Conservation (phyloP, 2,888 invertebrate genomes). For the Sinhomidia bicolor region DNA sequence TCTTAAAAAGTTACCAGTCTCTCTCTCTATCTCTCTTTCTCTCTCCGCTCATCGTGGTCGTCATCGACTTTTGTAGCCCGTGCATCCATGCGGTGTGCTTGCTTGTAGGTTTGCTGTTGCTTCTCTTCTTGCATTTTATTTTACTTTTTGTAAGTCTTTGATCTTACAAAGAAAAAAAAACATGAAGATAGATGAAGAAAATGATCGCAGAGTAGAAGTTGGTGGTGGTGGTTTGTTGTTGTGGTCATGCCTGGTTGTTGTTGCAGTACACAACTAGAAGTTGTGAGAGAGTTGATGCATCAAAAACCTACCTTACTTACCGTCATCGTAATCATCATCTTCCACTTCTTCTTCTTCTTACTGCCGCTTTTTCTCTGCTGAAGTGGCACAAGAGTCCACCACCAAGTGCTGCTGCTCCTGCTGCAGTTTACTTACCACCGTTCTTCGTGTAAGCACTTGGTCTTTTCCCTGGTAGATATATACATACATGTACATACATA, state of each 20-base stretch:
- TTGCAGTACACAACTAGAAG: slow-evolving; percentile 31
- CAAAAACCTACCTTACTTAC: slow-evolving; percentile 59
- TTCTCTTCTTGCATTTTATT: background rate
- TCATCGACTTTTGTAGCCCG: slow-evolving; percentile 60
- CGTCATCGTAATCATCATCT: slow-evolving; percentile 53
- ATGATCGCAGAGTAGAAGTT: slow-evolving; percentile 39
- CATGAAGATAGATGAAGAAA: slow-evolving; percentile 28
- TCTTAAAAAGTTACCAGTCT: slow-evolving; percentile 44
- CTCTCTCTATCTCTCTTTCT: slow-evolving; percentile 22
- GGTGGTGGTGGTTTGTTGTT: slow-evolving; percentile 54
- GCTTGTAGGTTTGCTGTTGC: slow-evolving; percentile 9
- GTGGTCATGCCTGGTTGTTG: slow-evolving; percentile 52
- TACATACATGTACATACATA: background rate
- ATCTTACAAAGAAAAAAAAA: slow-evolving; percentile 22
- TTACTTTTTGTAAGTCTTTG: slow-evolving; percentile 20
- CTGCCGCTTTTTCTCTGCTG: slow-evolving; percentile 69
- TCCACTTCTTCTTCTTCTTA: slow-evolving; percentile 5
- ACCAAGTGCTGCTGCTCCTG: slow-evolving; percentile 64
- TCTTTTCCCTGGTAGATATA: background rate
- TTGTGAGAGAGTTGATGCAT: slow-evolving; percentile 44
- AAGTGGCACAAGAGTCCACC: slow-evolving; percentile 57
- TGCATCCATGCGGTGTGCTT: slow-evolving; percentile 54
- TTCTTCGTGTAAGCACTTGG: slow-evolving; percentile 39
- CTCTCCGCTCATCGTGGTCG: slow-evolving; percentile 34
- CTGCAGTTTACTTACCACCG: slow-evolving; percentile 54